These are phyloP conservation scores for Pyralis farinalis DNA, from an alignment of 2,888 invertebrate genomes.

Conservation along the genomic window DNA sequence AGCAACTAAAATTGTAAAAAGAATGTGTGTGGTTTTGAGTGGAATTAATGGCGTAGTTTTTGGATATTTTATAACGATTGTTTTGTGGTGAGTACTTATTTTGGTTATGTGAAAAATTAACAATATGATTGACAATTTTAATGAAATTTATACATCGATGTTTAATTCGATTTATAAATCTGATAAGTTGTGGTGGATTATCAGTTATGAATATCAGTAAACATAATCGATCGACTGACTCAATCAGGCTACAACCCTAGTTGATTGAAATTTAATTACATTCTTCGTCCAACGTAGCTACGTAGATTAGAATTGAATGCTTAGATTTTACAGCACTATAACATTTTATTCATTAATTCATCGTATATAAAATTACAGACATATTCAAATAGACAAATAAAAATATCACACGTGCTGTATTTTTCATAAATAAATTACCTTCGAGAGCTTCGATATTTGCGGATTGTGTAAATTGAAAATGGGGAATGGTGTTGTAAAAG, in stretches of 20 bases:
- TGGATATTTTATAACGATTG: no score
- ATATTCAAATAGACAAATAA: constrained; percentile 6
- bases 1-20: constrained; percentile 4
- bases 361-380: neutral
- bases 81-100: neutral
- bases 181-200: no score
- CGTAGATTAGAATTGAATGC: constrained; percentile 56
- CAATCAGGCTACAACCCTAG: constrained; percentile 45
- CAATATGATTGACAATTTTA: no score
- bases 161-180: no score
- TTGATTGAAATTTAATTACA: constrained; percentile 54
- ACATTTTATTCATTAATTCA: neutral
- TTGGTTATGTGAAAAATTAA: no score
- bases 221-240: constrained; percentile 46
- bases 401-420: constrained; percentile 6
- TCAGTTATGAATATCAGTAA: constrained; percentile 14
- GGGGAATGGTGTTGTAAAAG: constrained; percentile 43
- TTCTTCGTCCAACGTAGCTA: constrained; percentile 74
- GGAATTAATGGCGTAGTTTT: no score
- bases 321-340: constrained; percentile 57
- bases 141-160: no score
- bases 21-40: constrained; percentile 7
- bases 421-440: neutral
- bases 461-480: constrained; percentile 1
- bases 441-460: neutral